Base-by-base conservation (phyloP, 2,113 vertebrate species). In the Terrapene triunguis region DNA sequence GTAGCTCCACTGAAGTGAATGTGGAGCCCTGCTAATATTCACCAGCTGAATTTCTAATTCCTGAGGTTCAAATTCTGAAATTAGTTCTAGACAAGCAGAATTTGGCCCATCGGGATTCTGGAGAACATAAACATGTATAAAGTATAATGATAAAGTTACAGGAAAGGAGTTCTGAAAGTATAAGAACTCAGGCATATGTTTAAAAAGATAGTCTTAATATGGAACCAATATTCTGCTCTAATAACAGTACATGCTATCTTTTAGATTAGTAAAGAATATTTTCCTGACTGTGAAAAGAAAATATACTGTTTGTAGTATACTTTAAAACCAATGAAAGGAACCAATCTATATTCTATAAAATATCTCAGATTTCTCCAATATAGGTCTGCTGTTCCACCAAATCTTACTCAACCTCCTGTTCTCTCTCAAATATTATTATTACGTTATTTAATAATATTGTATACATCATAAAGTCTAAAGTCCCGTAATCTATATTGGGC, bases 211-310 rank as follows among this genome's bases (percentile, higher is more conserved):
- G 6, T 10, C 48, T 2, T 21, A 38, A 19, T 3, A 8, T 62
- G 25, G 88, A 69, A 69, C 65, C 17, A n/a, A 69, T 69, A 69
- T 69, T 72, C n/a, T n/a, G 35, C 10, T 22, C 35, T 42, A 2
- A 53, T 65, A 32, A 21, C 0, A 6, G 4, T 8, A 16, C 11
- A 51, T 69, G 29, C 48, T 72, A 79, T 29, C 1, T 0, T 82
- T 3, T 10, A 1, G 81, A 7, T 44, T 69, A 9, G 2, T 38
- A 72, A n/a, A 17, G 38, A 29, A 80, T 76, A 24, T 22, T 51
- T 85, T 16, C 57, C 3, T 87, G 80, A 82, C 12, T 32, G 10
- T 42, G 81, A 72, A 72, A 5, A 82, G 54, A 91, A 89, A 65
- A 74, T 3, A 62, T 62, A 14, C 29, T 32, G 6, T 62, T 62